Base-by-base conservation (phyloP, 1,140 invertebrate species). In the Danaus plexippus region DNA sequence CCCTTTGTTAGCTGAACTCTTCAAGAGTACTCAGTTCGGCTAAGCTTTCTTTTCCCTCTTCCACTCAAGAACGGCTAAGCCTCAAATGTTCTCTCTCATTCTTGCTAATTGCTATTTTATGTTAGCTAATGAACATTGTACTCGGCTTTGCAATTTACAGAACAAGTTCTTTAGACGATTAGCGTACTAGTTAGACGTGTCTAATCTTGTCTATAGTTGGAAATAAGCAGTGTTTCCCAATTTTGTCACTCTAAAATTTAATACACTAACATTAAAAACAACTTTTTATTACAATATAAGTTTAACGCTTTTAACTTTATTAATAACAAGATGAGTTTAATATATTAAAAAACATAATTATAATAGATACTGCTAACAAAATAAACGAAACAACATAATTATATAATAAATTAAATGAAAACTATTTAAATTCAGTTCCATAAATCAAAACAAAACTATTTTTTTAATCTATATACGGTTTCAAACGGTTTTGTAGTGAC, bases 81-180 rank as follows among this genome's bases (percentile, higher is more conserved):
- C 53, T 47, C 55, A 58, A 40, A 48, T 59, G 56, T 52, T 45
- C 59, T 47, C 61, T 50, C 54, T 54, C 61, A 45, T 56, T 63
- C 57, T 50, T 59, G 63, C 73, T 80, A 80, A 80, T 77, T 78
- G 77, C 74, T 67, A 63, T 80, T 80, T 75, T 80, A 75, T 78
- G 77, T 80, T 73, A 68, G 56, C 66, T 80, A 77, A 77, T 76
- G 71, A 80, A 77, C 73, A 66, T 51, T 63, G 74, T 66, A 64
- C 54, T 52, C 55, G 47, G 64, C 63, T 64, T 70, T 60, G 67
- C 69, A 71, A 75, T 78, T 74, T 71, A 68, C 66, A 64, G 73
- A 73, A 63, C 57, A 65, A 68, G 59, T 64, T 62, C 54, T 58
- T 64, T 59, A 64, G 53, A 55, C 59, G 67, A 69, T 69, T 69